Base-by-base conservation (phyloP, 2,797 vertebrate genomes). In the Melanogrammus aeglefinus region DNA sequence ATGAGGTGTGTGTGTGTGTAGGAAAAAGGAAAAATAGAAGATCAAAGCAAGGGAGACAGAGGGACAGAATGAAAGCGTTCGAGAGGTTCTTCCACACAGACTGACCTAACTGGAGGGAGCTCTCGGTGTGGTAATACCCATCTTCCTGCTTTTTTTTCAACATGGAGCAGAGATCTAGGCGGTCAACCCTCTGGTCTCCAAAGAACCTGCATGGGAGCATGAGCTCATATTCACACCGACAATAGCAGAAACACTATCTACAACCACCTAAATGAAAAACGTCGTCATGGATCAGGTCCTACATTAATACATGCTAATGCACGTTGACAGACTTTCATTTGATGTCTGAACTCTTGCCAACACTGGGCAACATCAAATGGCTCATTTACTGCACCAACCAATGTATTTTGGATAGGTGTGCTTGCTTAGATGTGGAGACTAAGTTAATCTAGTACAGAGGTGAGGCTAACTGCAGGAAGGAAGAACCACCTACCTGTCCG, bases 131-230 rank as follows among this genome's bases (percentile, higher is more conserved):
- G 82, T 93, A 93, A 84, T 93, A 93, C 44, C 92, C 91, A 0
- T 90, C 89, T 38, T 86, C 80, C 51, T 92, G 90, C 86, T 98
- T 99, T 90, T 96, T 96, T 92, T 98, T 98, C 90, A 96, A 76
- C 97, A 99, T 99, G 81, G 97, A 98, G 87, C 98, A 99, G 85
- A 99, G 96, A 90, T 99, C 97, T 74, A 99, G 85, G 38, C 94
- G 92, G 57, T 92, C 93, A 38, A 98, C 90, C 0, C 83, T 80
- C 92, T 99, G 96, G 83, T 95, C 93, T 91, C 98, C 97, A 90
- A 99, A 99, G 84, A 88, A 93, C 84, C 91, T 91, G 84, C 78
- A 33, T 27, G 63, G 63, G 16, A 24, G 9, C 57, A 63, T 1
- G 6, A 63, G 16, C 16, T n/a, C 7, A 63, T 24, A 10, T n/a